These are phyloP conservation scores for Paramisgurnus dabryanus DNA, from an alignment of 2,113 vertebrate genomes.

Conservation along the genomic window DNA sequence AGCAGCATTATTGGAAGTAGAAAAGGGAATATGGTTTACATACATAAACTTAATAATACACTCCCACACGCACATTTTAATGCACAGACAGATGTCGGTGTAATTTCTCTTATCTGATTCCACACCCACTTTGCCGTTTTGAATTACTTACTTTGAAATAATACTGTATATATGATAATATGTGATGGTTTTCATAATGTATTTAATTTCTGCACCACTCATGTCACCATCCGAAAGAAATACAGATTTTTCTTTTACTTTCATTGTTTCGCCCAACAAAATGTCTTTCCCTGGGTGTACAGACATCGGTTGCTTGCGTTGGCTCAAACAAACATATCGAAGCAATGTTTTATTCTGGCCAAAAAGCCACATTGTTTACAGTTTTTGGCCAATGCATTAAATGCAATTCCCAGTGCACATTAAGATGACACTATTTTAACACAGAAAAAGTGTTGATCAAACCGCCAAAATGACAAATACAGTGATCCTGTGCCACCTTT, in stretches of 20 bases:
- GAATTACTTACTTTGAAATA: not conserved
- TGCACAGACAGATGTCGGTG: constrained; percentile 1
- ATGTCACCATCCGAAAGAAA: too few species aligned
- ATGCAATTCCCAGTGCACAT: not conserved
- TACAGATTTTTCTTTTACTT: too few species aligned
- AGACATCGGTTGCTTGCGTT: too few species aligned
- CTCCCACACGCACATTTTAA: constrained; percentile 10
- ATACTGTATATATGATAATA: not conserved
- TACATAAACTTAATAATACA: constrained; percentile 2
- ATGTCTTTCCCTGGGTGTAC: too few species aligned
- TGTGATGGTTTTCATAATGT: not conserved
- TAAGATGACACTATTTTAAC: not conserved
- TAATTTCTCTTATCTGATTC: not conserved
- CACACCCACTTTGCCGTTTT: not conserved
- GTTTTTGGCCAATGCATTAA: too few species aligned
- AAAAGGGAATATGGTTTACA: constrained; percentile 7
- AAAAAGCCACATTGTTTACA: too few species aligned
- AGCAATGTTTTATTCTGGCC: too few species aligned
- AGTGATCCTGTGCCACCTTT: constrained; percentile 12
- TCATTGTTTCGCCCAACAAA: too few species aligned
- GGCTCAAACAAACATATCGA: too few species aligned
- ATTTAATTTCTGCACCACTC: too few species aligned
- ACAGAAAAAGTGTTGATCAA: not conserved
- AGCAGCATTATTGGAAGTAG: constrained; percentile 32
- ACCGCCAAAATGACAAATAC: not conserved